phyloP scores from a whole-genome alignment of 2,113 vertebrate species.

The Tragelaphus strepsiceros region DNA sequence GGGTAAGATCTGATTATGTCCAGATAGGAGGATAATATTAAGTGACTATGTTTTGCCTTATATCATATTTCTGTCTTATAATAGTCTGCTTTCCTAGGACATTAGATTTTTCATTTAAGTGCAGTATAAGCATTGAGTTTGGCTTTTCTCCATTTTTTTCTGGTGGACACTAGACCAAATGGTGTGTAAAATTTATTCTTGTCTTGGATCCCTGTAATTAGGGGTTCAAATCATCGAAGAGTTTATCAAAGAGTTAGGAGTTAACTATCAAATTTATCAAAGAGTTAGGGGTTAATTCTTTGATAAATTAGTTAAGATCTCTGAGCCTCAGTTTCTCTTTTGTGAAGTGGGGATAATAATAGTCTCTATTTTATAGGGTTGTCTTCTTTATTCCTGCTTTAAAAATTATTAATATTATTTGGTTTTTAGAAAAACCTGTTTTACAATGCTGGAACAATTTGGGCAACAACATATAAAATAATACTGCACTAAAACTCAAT shows the following conservation, averaged over 20 bases:
- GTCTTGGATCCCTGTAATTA: neutral
- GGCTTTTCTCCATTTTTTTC: neutral
- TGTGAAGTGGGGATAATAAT: neutral
- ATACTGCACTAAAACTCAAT: neutral
- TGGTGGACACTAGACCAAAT: neutral
- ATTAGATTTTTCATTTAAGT: neutral
- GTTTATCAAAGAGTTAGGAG: no score
- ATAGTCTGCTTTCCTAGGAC: neutral
- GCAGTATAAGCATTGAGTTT: neutral
- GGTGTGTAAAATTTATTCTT: neutral
- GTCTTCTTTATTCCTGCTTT: neutral
- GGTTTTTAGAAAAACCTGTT: neutral
- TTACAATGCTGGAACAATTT: neutral
- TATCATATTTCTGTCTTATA: neutral
- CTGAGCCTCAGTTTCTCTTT: neutral
- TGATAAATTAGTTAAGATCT: neutral
- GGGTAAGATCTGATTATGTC: neutral
- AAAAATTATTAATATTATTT: neutral
- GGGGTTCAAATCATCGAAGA: neutral
- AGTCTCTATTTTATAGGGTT: neutral
- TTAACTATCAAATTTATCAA: no score
- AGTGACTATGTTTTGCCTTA: neutral
- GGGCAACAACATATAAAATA: neutral
- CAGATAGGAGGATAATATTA: neutral
- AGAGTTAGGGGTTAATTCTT: neutral